Conservation (phyloP, 2,888 invertebrate genomes). For the Cephus nigrinus region DNA sequence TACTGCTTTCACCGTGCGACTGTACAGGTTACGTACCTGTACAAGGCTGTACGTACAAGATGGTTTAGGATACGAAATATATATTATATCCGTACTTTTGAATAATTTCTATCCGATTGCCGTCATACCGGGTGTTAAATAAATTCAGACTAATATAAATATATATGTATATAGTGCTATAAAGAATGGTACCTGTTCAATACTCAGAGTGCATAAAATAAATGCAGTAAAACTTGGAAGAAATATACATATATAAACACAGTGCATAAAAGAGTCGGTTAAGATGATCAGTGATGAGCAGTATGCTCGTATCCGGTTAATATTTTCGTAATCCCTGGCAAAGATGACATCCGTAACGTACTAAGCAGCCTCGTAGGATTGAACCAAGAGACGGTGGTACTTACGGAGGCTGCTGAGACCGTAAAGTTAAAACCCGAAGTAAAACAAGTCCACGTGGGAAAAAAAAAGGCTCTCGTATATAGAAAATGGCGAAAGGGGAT, state of each 20-base stretch:
- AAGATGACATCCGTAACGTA: neutral
- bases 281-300: neutral
- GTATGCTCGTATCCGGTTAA: constrained; percentile 8
- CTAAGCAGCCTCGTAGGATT: neutral
- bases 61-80: neutral
- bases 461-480: neutral
- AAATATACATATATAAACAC: neutral
- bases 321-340: neutral
- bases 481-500: neutral
- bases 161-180: no score
- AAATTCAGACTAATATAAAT: no score
- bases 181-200: neutral
- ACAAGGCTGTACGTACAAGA: neutral
- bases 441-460: neutral
- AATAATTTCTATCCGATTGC: neutral
- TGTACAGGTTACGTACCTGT: neutral
- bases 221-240: neutral
- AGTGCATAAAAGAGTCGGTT: neutral
- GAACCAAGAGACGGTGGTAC: neutral
- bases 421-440: neutral
- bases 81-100: neutral
- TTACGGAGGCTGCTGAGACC: neutral
- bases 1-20: neutral
- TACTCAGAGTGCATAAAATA: neutral
- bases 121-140: neutral